Evolutionary conservation across 2,888 invertebrate species (phyloP), one percentile per base, ranked within the genome.

Genomic region (Drosophila birchii): DNA sequence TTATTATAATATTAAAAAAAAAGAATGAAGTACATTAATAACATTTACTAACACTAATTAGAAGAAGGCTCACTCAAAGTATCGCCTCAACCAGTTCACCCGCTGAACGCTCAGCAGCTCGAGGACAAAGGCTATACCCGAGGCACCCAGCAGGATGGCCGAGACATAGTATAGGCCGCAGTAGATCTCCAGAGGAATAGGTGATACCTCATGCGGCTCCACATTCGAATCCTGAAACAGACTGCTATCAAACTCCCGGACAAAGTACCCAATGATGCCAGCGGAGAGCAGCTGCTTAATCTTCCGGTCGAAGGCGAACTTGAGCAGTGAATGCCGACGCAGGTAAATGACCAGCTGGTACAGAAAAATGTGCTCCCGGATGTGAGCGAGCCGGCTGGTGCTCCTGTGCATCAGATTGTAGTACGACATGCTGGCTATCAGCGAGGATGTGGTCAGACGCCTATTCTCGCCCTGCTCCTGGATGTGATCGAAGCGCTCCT

Each of bases 261-360:
- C 72, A 1, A 85, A 51, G n/a, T 82, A 34, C 3, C 64, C 29
- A 0, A 80, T 64, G n/a, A 91, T 87, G 1, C 91, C 91, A 0
- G 86, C 69, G 12, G 75, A 64, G n/a, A 72, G 76, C 5, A 91
- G 62, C 20, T 81, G 78, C 60, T 81, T 81, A 0, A 91, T 63
- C 41, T 86, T 88, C 9, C 78, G 70, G 63, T 91, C 84, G 45
- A 91, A 79, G n/a, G 67, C 58, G 1, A 74, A 62, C 49, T 78
- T 79, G 0, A 86, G 61, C 1, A 88, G 70, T 0, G 91, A 91
- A 38, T 90, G 81, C 8, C 88, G 88, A 0, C 69, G 74, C 68
- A 90, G 62, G 12, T 77, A 90, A 76, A 91, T 81, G 16, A 82
- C 88, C 59, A 83, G 54, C 49, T 88, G 89, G 34, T 81, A 78